Base-by-base conservation (phyloP, 2,113 vertebrate species). In the Puntigrus tetrazona region DNA sequence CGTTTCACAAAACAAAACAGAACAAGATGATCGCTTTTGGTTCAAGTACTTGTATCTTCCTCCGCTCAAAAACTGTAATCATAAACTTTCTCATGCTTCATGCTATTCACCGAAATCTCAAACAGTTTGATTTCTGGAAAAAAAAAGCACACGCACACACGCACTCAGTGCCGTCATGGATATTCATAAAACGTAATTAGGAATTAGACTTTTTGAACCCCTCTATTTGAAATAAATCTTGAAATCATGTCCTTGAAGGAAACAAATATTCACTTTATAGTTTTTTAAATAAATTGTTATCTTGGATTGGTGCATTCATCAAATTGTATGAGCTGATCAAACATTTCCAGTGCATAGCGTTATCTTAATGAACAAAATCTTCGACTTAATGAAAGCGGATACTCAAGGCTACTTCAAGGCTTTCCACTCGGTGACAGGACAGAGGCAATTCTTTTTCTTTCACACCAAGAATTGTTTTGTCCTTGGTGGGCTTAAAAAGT, bases 1-100 rank as follows among this genome's bases (percentile, higher is more conserved):
- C 78, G 79, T 74, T 74, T 80, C 77, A 73, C 50, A 88, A 85
- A 78, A 83, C 67, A 85, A 72, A 86, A 90, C 89, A 91, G 86
- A 90, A 87, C 89, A 88, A 38, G 82, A 88, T 91, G 85, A 84
- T 90, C 89, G 89, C 88, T 86, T 86, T 70, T 43, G 83, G 36
- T 77, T 87, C 67, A 74, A 77, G 63, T 90, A 76, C 36, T 81
- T 70, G 74, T 84, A 80, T 85, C 72, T 89, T 85, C 86, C 86
- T 91, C 84, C 78, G 41, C 83, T 43, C 85, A 87, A 84, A 90
- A 63, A 90, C 87, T 79, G 52, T 73, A 86, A 83, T 82, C 50
- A 83, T 78, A 67, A 76, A 82, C 74, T 78, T 83, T 78, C 81
- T 79, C 65, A 79, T 36, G 80, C 57, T 50, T 84, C 69, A 75